These are phyloP conservation scores for Pandion haliaetus DNA, from an alignment of 2,113 vertebrate genomes.

Conservation along the genomic window DNA sequence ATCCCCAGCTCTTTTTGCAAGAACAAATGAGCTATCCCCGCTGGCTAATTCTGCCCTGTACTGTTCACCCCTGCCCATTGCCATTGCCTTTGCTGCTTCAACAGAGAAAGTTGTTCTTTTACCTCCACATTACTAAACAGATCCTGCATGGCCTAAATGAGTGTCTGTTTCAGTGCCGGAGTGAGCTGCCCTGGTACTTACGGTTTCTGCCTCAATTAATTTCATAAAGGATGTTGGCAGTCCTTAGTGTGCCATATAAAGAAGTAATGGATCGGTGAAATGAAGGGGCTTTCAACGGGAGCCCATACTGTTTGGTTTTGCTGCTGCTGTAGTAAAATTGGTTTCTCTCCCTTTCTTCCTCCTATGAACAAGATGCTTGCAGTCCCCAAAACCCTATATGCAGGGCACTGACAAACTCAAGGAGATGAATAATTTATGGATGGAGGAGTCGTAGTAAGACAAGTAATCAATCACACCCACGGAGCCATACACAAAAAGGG, in stretches of 20 bases:
- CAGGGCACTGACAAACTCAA: neutral
- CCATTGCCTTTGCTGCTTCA: neutral
- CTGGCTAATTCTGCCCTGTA: neutral
- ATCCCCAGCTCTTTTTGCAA: neutral
- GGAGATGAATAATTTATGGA: neutral
- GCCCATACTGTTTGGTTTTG: neutral
- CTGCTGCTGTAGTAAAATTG: neutral
- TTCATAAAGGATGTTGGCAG: neutral
- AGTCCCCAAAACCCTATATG: neutral
- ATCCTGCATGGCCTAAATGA: neutral
- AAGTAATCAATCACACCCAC: neutral
- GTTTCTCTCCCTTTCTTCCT: neutral
- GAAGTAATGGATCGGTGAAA: neutral
- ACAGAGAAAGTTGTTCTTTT: neutral
- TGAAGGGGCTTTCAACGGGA: neutral
- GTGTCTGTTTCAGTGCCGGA: neutral
- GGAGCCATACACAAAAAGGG: neutral
- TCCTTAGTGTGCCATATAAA: neutral
- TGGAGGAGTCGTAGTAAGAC: neutral
- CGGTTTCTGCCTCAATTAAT: neutral
- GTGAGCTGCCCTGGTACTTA: neutral
- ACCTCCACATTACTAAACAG: neutral
- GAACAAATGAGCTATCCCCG: neutral
- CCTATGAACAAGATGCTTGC: neutral
- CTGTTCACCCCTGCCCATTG: neutral